Conservation (phyloP, 2,797 vertebrate genomes). For the Amazona finschi region DNA sequence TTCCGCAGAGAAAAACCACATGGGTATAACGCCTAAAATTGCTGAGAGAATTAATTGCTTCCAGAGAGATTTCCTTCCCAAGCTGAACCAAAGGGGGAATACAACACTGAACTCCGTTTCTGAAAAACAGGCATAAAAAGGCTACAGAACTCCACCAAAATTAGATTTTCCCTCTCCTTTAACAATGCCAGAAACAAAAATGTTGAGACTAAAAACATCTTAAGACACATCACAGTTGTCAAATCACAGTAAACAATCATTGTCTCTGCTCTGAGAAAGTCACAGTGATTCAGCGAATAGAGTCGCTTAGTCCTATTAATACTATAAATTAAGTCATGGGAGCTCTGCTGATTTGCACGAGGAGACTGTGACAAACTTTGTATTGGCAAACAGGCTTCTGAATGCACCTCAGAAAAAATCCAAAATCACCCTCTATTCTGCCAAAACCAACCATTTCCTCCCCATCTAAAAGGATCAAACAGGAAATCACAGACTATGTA, state of each 20-base stretch:
- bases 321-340: neutral
- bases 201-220: neutral
- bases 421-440: neutral
- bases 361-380: neutral
- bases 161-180: neutral
- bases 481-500: neutral
- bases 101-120: neutral
- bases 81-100: neutral
- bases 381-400: neutral
- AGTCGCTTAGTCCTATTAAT: neutral
- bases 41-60: slow-evolving; percentile 37
- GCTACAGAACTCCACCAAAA: slow-evolving; percentile 7
- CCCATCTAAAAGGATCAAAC: neutral
- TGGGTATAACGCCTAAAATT: neutral
- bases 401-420: neutral
- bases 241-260: slow-evolving; percentile 1
- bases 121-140: slow-evolving; percentile 12
- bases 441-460: neutral
- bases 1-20: slow-evolving; percentile 11
- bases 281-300: neutral
- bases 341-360: neutral
- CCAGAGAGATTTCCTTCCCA: slow-evolving; percentile 38
- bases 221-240: neutral
- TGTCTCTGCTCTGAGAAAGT: neutral
- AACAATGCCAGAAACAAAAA: slow-evolving; percentile 2